Percentiles rank a stretch among this genome's conserved stretches.
phyloP scores from a whole-genome alignment of 2,888 invertebrate species.

The Disparrhopalites patrizii region DNA sequence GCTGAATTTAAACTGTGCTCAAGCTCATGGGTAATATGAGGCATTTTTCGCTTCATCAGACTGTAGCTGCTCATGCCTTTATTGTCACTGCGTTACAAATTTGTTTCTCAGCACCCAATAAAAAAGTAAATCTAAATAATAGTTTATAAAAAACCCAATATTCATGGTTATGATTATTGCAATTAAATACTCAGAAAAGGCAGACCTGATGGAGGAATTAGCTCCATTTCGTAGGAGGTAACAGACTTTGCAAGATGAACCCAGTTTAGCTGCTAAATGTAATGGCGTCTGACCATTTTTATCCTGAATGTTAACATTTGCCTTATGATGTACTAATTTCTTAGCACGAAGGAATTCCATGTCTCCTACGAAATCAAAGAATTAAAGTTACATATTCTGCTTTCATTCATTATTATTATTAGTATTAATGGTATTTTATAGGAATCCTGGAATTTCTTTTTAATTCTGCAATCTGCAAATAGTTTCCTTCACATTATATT shows the following conservation, averaged over 20 bases:
- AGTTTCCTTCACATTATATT: no score
- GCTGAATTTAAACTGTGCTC: conserved; percentile 68
- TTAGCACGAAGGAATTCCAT: background rate
- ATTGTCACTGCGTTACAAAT: conserved; percentile 59
- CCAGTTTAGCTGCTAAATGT: conserved; percentile 67
- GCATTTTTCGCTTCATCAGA: conserved; percentile 77
- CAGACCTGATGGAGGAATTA: conserved; percentile 63
- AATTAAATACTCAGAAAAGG: no score
- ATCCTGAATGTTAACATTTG: conserved; percentile 64
- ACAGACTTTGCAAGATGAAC: conserved; percentile 71
- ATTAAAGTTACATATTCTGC: background rate
- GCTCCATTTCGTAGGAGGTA: conserved; percentile 71
- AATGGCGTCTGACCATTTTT: conserved; percentile 71
- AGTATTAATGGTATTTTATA: background rate
- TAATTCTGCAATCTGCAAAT: no score
- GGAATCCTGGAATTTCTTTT: no score
- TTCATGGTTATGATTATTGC: no score
- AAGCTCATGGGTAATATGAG: conserved; percentile 71
- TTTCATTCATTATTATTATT: background rate
- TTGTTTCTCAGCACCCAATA: background rate
- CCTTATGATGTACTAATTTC: conserved; percentile 62
- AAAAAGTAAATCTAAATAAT: conserved; percentile 1
- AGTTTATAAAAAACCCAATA: no score
- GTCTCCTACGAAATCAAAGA: background rate
- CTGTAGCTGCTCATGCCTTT: conserved; percentile 75